phyloP scores from a whole-genome alignment of 2,797 vertebrate genomes.

The Poliocrania exsul region DNA sequence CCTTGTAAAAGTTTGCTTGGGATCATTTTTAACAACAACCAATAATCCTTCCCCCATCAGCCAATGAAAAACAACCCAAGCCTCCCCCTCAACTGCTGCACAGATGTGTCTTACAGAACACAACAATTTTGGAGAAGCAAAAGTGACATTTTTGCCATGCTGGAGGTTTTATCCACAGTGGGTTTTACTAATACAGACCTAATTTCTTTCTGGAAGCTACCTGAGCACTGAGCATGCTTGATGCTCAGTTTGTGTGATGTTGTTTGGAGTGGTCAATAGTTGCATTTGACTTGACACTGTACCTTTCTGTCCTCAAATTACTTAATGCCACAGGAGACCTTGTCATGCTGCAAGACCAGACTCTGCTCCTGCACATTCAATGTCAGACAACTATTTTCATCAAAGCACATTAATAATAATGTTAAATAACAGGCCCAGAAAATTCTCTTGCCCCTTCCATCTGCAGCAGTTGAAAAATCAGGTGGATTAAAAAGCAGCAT shows the following conservation, averaged over 20 bases:
- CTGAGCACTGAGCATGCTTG: neutral
- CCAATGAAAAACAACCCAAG: slow-evolving; percentile 16
- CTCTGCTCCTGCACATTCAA: neutral
- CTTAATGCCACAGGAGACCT: neutral
- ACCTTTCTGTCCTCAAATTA: neutral
- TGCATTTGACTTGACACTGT: neutral
- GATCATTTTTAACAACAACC: slow-evolving; percentile 56
- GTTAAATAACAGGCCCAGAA: neutral
- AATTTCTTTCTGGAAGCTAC: slow-evolving; percentile 28
- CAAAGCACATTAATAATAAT: neutral
- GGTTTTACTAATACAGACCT: neutral
- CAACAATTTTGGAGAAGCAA: neutral
- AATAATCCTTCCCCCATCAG: slow-evolving; percentile 40
- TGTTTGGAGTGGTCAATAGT: neutral
- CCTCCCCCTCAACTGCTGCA: neutral
- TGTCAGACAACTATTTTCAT: neutral
- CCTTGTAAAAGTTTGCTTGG: slow-evolving; percentile 64
- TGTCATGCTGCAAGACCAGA: neutral
- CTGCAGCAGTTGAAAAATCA: slow-evolving; percentile 32
- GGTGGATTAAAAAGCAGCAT: neutral
- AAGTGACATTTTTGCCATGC: neutral
- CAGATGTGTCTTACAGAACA: slow-evolving; percentile 13
- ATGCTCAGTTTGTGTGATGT: neutral
- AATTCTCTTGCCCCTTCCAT: neutral
- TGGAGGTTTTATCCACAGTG: slow-evolving; percentile 1